These are phyloP conservation scores for Apis mellifera DNA, from an alignment of 1,140 invertebrate species.

Conservation along the genomic window DNA sequence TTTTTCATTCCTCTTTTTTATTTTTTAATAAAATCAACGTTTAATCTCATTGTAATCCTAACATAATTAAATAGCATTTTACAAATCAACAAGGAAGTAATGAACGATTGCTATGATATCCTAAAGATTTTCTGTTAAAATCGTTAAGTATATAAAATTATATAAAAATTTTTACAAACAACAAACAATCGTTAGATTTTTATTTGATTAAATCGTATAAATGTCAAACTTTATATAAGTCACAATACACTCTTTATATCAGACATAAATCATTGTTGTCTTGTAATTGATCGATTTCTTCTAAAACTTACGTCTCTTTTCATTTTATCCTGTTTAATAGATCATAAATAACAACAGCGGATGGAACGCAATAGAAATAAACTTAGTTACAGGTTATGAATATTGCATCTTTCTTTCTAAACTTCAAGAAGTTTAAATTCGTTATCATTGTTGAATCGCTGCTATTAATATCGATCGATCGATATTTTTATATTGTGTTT, in stretches of 20 bases:
- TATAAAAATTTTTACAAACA: neutral
- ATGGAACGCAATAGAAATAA: slow-evolving; percentile 10
- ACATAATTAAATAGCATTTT: neutral
- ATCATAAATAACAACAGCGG: slow-evolving; percentile 21
- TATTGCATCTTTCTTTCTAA: slow-evolving; percentile 3
- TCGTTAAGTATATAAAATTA: no score
- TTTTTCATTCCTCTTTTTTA: neutral
- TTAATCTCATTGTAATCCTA: slow-evolving; percentile 17
- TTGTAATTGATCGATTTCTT: slow-evolving; percentile 20
- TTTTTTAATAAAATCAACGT: neutral
- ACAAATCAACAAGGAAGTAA: neutral
- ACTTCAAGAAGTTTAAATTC: neutral
- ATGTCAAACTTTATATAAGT: neutral
- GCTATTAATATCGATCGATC: neutral
- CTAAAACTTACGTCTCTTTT: slow-evolving; percentile 46
- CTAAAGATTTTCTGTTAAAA: neutral
- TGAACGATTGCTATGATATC: no score
- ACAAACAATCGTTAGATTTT: no score
- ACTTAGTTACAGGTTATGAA: slow-evolving; percentile 8
- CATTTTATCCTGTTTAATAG: neutral
- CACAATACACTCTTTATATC: no score
- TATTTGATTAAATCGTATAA: neutral
- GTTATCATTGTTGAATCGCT: neutral
- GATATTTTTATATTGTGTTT: neutral
- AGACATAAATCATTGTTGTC: neutral